A percentile compares a stretch with the other conserved stretches of the same genome.
phyloP scores from a whole-genome alignment of 2,113 vertebrate genomes.

The Brachyhypopomus gauderio region DNA sequence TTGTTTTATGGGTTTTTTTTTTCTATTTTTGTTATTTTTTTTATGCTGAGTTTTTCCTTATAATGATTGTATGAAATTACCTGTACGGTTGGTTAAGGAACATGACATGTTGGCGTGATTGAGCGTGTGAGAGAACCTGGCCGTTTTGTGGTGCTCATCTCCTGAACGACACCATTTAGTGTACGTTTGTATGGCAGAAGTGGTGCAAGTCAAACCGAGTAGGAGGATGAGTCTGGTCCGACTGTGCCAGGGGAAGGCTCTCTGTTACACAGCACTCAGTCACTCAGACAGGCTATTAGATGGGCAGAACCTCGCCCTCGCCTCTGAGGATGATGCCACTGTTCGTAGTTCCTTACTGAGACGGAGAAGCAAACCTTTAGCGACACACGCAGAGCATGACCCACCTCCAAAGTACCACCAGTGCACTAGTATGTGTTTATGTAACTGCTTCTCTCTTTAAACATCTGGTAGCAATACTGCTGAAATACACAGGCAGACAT shows the following conservation, averaged over 20 bases:
- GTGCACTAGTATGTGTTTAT: slow-evolving; percentile 63
- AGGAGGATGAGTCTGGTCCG: slow-evolving; percentile 53
- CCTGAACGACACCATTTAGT: slow-evolving; percentile 41
- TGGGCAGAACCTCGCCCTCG: too few species aligned
- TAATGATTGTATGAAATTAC: slow-evolving; percentile 41
- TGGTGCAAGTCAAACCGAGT: slow-evolving; percentile 70
- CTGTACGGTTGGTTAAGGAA: slow-evolving; percentile 47
- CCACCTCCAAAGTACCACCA: slow-evolving; percentile 52
- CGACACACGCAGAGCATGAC: background rate
- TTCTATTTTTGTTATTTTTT: background rate
- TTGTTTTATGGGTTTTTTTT: slow-evolving; percentile 36
- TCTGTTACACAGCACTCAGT: slow-evolving; percentile 57
- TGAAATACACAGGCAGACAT: slow-evolving; percentile 46
- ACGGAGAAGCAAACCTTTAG: slow-evolving; percentile 18
- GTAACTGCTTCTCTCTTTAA: slow-evolving; percentile 58
- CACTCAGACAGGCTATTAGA: background rate
- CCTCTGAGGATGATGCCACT: slow-evolving; percentile 55
- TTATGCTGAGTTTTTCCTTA: background rate
- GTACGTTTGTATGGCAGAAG: slow-evolving; percentile 52
- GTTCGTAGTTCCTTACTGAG: slow-evolving; percentile 25
- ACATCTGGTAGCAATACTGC: slow-evolving; percentile 68
- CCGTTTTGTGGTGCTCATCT: slow-evolving; percentile 55
- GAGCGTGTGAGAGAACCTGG: slow-evolving; percentile 35
- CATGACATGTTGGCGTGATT: slow-evolving; percentile 49
- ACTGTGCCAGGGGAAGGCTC: background rate